These are phyloP conservation scores for Macroglossus sobrinus DNA, from an alignment of 2,113 vertebrate genomes.

Conservation along the genomic window DNA sequence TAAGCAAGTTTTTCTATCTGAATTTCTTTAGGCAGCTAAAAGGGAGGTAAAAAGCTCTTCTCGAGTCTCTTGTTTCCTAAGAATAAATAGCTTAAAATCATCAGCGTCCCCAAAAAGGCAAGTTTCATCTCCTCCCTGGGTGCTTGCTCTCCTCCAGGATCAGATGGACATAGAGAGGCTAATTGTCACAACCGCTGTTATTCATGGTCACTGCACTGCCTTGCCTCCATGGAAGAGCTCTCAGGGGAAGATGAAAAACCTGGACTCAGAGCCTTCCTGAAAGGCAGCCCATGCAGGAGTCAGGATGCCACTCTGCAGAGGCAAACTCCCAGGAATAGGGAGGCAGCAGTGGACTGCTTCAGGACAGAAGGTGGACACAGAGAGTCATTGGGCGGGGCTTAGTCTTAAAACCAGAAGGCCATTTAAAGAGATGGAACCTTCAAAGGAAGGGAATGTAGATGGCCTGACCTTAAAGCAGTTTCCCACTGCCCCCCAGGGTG, in stretches of 20 bases:
- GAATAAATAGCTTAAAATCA: neutral
- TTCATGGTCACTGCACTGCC: neutral
- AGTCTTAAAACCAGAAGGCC: neutral
- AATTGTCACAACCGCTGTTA: neutral
- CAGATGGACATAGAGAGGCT: neutral
- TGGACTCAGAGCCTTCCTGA: neutral
- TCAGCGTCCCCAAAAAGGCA: neutral
- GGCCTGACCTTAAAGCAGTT: neutral
- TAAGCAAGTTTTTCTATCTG: neutral
- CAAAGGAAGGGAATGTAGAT: neutral
- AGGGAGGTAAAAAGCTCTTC: neutral
- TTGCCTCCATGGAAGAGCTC: rapidly evolving
- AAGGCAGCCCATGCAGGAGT: neutral
- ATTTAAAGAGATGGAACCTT: neutral
- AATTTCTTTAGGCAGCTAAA: neutral
- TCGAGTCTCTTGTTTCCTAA: neutral
- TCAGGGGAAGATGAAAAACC: no score
- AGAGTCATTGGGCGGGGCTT: neutral
- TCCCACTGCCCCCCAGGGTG: no score
- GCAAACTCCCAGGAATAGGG: rapidly evolving
- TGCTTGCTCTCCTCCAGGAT: neutral
- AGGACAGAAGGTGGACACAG: neutral
- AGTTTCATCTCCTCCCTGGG: neutral
- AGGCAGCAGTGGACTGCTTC: neutral
- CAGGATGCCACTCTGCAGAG: neutral